A percentile compares a stretch with the other conserved stretches of the same genome.
Evolutionary conservation across 2,797 vertebrate genomes (phyloP).

Genomic region (Acestrorhynchus altus): DNA sequence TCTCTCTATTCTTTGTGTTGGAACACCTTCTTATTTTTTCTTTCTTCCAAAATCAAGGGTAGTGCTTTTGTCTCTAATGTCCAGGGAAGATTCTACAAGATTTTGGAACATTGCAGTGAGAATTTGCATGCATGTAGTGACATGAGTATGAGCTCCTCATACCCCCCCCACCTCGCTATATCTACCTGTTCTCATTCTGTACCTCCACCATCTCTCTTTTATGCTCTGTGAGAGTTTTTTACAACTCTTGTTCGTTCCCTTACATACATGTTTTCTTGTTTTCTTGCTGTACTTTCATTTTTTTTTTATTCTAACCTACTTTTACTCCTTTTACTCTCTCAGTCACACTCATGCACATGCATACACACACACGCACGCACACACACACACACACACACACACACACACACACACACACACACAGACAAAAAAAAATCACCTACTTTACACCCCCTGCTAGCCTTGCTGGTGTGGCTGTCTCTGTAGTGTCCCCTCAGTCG

Average conservation of each 20-base stretch:
- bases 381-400: no score
- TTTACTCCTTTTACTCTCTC: background rate
- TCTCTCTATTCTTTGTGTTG: no score
- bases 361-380: no score
- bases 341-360: background rate
- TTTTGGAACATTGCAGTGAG: no score
- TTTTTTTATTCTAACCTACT: conserved; percentile 20
- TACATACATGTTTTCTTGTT: background rate
- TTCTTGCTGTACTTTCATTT: background rate
- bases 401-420: background rate
- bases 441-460: conserved; percentile 3
- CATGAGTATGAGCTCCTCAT: no score
- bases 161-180: no score
- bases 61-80: no score
- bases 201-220: background rate
- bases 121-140: no score
- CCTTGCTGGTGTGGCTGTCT: background rate
- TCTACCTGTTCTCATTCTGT: background rate
- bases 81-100: no score
- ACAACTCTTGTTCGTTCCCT: background rate
- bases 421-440: background rate
- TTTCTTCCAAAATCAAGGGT: no score
- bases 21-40: no score
- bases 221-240: background rate
- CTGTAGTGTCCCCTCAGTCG: conserved; percentile 11